Evolutionary conservation across 2,797 vertebrate species (phyloP).

Genomic region (Sebastiscus albofasciatus): DNA sequence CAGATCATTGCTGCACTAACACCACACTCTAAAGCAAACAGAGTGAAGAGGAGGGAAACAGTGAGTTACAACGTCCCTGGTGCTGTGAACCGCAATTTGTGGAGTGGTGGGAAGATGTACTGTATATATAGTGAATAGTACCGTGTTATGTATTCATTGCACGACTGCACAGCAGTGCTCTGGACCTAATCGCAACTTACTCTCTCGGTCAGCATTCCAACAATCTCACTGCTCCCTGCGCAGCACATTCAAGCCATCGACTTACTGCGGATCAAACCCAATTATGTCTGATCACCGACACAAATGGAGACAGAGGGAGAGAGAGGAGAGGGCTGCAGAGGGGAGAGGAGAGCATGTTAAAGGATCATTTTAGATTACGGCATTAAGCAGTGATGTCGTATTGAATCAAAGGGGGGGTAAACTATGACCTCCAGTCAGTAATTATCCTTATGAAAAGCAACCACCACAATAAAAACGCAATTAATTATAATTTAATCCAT

Average conservation of each 20-base stretch:
- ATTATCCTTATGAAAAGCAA: constrained; percentile 5
- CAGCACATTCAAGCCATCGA: constrained; percentile 60
- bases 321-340: neutral
- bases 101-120: constrained; percentile 7
- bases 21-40: constrained; percentile 8
- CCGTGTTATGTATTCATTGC: constrained; percentile 50
- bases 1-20: constrained; percentile 22
- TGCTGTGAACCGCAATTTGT: constrained; percentile 35
- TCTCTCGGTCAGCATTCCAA: constrained; percentile 55
- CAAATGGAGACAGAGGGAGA: constrained; percentile 50
- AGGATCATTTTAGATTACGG: constrained; percentile 25
- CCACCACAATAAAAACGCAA: neutral
- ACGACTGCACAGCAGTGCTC: constrained; percentile 45
- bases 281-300: constrained; percentile 61
- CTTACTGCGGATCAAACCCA: constrained; percentile 66
- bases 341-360: constrained; percentile 11
- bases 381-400: constrained; percentile 6
- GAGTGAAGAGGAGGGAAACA: constrained; percentile 26
- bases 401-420: constrained; percentile 6
- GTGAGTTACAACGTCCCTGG: constrained; percentile 14
- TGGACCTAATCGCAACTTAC: constrained; percentile 58
- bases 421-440: constrained; percentile 7
- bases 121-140: neutral
- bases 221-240: constrained; percentile 40
- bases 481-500: neutral